phyloP scores from a whole-genome alignment of 2,113 vertebrate species.

The Oncorhynchus kisutch region DNA sequence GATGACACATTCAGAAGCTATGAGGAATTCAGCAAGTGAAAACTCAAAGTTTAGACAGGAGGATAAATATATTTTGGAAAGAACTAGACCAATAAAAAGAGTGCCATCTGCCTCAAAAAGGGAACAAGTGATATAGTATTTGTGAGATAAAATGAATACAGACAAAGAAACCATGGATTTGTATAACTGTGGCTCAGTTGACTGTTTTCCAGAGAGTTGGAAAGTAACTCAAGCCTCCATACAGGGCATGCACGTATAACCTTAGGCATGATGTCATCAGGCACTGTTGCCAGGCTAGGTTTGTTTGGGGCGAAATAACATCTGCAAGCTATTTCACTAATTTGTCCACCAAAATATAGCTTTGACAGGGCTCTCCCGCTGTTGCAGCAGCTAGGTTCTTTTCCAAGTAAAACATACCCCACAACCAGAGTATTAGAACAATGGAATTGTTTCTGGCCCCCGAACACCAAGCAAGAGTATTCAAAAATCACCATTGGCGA shows the following conservation, averaged over 20 bases:
- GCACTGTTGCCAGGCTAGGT: slow-evolving; percentile 24
- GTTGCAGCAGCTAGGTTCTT: slow-evolving; percentile 23
- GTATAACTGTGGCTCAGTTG: not conserved
- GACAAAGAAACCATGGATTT: no score
- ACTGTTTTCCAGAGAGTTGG: slow-evolving; percentile 36
- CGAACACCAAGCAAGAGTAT: slow-evolving; percentile 16
- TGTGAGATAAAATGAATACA: no score
- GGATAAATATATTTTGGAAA: no score
- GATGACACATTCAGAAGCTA: not conserved
- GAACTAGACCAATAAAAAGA: no score
- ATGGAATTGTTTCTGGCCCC: slow-evolving; percentile 28
- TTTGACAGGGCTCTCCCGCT: slow-evolving; percentile 37
- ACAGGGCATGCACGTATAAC: slow-evolving; percentile 44
- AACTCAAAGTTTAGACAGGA: not conserved
- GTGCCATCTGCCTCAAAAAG: no score
- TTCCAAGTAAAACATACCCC: slow-evolving; percentile 50
- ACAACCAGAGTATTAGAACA: slow-evolving; percentile 23
- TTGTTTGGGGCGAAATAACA: slow-evolving; percentile 62
- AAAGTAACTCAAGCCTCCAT: slow-evolving; percentile 16
- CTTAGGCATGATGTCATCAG: slow-evolving; percentile 60
- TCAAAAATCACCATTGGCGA: slow-evolving; percentile 1
- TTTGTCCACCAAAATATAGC: slow-evolving; percentile 61
- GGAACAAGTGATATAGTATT: no score
- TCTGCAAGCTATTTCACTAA: slow-evolving; percentile 73
- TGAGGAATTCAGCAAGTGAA: not conserved